phyloP scores from a whole-genome alignment of 2,797 vertebrate genomes.

The Psittacula derbiana region DNA sequence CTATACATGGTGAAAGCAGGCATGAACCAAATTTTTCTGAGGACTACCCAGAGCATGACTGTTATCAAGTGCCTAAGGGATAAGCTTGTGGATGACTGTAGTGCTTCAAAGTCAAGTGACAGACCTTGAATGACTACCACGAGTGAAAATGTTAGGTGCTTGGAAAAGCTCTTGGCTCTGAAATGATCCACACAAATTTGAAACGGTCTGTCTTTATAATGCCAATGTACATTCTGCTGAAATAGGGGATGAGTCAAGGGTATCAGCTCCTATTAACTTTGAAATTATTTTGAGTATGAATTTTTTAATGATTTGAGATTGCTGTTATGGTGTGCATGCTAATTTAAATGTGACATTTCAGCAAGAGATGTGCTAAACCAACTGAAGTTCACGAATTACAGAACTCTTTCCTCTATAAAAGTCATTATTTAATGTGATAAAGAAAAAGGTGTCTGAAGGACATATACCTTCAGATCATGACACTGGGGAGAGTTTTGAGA shows the following conservation, averaged over 20 bases:
- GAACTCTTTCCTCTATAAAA: neutral
- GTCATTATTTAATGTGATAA: conserved; percentile 4
- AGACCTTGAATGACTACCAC: neutral
- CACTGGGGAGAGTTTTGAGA: neutral
- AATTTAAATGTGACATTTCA: conserved; percentile 48
- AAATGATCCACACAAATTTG: neutral
- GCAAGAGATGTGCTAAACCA: conserved; percentile 16
- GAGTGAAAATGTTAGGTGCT: neutral
- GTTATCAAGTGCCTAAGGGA: neutral
- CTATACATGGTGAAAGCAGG: neutral
- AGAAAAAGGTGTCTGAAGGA: neutral
- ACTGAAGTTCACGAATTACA: neutral
- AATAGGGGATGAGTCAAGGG: neutral
- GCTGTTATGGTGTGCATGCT: neutral
- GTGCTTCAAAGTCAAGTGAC: neutral
- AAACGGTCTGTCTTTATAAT: neutral
- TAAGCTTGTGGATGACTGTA: neutral
- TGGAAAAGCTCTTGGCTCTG: neutral
- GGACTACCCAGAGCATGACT: neutral
- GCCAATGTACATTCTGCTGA: neutral
- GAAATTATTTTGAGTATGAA: conserved; percentile 30
- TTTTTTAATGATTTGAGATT: conserved; percentile 15
- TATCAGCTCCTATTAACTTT: neutral
- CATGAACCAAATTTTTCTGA: neutral
- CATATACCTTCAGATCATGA: neutral